Percentiles rank a stretch among this genome's conserved stretches.
Conservation (phyloP, 2,113 vertebrate species). For the Hippocampus abdominalis region DNA sequence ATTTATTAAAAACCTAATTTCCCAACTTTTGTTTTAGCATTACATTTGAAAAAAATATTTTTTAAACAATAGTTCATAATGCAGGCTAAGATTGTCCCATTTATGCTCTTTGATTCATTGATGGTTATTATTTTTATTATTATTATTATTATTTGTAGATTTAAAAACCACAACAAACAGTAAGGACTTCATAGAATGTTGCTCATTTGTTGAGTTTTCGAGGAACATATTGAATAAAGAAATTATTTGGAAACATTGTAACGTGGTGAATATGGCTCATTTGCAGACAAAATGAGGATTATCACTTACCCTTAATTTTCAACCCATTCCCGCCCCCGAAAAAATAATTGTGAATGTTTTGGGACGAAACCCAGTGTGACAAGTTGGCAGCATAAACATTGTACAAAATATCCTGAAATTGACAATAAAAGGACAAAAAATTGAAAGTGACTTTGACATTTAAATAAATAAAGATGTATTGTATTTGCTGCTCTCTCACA, state of each 20-base stretch:
- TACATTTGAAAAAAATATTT: too few species aligned
- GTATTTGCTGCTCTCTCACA: too few species aligned
- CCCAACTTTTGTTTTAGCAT: too few species aligned
- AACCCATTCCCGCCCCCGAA: not conserved
- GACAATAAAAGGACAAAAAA: not conserved
- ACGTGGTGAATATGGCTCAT: too few species aligned
- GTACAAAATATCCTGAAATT: not conserved
- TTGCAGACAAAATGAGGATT: too few species aligned
- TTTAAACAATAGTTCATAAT: too few species aligned
- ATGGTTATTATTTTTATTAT: not conserved
- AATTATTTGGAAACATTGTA: not conserved
- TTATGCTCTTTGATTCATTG: too few species aligned
- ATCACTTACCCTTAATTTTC: not conserved
- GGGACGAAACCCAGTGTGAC: not conserved
- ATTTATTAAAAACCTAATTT: too few species aligned
- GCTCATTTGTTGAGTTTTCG: too few species aligned
- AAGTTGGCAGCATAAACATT: not conserved
- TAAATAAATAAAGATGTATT: too few species aligned
- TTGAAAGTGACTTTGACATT: slow-evolving; percentile 1
- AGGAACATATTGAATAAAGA: not conserved
- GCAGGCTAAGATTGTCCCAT: too few species aligned
- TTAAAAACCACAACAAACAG: not conserved
- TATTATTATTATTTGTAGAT: not conserved
- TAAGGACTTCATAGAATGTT: too few species aligned
- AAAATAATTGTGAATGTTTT: not conserved